phyloP scores from a whole-genome alignment of 2,888 invertebrate genomes.

The Lottia scabra region DNA sequence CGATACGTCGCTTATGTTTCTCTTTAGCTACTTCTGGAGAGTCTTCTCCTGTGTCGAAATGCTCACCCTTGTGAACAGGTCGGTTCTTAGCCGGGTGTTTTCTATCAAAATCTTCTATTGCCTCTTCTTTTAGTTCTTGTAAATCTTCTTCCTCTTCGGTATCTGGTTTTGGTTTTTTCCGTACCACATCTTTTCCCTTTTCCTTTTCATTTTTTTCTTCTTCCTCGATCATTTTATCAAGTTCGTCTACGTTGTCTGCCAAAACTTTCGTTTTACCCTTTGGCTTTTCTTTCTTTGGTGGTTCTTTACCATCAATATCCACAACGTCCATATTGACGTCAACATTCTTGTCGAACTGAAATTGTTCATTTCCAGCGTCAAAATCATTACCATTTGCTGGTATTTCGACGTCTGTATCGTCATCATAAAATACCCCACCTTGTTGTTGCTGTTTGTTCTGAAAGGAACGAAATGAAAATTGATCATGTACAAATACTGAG shows the following conservation, averaged over 20 bases:
- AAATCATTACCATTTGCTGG: neutral
- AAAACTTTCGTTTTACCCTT: neutral
- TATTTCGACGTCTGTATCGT: no score
- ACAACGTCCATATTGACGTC: neutral
- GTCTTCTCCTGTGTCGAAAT: conserved; percentile 18
- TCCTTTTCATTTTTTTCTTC: neutral
- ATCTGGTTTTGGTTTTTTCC: conserved; percentile 3
- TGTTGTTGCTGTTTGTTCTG: no score
- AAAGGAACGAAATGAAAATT: no score
- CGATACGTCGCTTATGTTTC: conserved; percentile 20
- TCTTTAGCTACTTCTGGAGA: conserved; percentile 26
- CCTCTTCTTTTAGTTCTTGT: neutral
- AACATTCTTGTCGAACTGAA: neutral
- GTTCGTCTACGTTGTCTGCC: conserved; percentile 5
- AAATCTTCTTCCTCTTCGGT: conserved; percentile 10
- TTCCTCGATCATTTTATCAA: neutral
- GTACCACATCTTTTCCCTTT: neutral
- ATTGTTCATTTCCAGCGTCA: neutral
- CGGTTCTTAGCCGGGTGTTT: neutral
- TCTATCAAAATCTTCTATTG: neutral
- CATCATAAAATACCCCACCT: no score
- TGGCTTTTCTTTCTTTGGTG: neutral
- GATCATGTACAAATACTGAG: no score
- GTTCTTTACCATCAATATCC: neutral
- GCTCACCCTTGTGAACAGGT: neutral